Conservation (phyloP, 2,797 vertebrate species). For the Adelosebastes latens region DNA sequence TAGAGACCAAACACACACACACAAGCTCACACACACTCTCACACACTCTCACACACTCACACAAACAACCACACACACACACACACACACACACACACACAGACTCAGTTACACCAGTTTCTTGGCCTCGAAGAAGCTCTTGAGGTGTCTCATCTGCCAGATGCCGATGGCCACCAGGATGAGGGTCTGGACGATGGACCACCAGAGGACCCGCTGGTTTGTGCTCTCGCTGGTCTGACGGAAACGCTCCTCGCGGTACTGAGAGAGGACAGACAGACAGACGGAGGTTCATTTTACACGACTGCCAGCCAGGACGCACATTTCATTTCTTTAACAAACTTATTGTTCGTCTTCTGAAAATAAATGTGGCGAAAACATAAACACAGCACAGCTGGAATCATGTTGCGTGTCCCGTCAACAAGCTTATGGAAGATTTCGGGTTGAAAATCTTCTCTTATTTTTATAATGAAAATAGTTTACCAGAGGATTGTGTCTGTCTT, state of each 20-base stretch:
- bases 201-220: constrained; percentile 94
- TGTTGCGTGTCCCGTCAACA: too few species aligned
- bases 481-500: too few species aligned
- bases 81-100: constrained; percentile 14
- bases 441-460: too few species aligned
- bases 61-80: constrained; percentile 13
- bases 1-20: constrained; percentile 36
- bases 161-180: constrained; percentile 93
- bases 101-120: constrained; percentile 87
- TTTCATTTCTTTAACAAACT: too few species aligned
- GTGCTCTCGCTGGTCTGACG: constrained; percentile 95
- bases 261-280: constrained; percentile 26
- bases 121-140: constrained; percentile 96
- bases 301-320: not conserved
- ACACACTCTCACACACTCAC: constrained; percentile 15
- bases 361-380: not conserved
- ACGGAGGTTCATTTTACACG: not conserved
- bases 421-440: too few species aligned
- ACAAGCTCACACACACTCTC: not conserved
- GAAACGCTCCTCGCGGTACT: constrained; percentile 95
- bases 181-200: constrained; percentile 94
- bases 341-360: not conserved
- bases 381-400: not conserved
- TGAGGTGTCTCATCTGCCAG: constrained; percentile 96
- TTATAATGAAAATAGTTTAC: too few species aligned